These are phyloP conservation scores for Drosophila simulans DNA, from an alignment of 1,140 invertebrate species.

Conservation along the genomic window DNA sequence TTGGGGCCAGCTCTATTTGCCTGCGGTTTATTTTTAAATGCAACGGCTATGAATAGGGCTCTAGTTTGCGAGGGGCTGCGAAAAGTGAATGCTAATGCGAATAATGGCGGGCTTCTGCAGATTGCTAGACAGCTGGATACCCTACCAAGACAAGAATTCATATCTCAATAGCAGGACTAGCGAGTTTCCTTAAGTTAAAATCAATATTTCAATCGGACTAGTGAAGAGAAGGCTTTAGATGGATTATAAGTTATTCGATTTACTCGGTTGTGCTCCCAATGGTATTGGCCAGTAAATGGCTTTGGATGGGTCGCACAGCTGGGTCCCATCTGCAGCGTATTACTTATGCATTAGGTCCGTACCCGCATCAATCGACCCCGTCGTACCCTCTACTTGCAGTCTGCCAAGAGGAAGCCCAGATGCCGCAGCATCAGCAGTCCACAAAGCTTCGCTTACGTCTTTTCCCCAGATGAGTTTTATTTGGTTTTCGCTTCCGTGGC, in stretches of 20 bases:
- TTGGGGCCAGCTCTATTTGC: constrained; percentile 60
- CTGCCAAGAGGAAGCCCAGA: constrained; percentile 18
- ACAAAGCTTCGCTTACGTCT: constrained; percentile 17
- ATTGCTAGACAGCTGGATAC: constrained; percentile 10
- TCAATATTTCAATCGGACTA: not conserved
- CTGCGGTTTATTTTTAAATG: constrained; percentile 80
- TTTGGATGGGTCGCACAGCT: not conserved
- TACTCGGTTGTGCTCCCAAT: too few species aligned
- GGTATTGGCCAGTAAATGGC: too few species aligned
- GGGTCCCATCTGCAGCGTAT: constrained; percentile 20
- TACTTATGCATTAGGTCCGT: constrained; percentile 20
- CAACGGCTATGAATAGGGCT: constrained; percentile 70
- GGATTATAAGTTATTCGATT: too few species aligned
- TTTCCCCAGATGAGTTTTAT: constrained; percentile 40
- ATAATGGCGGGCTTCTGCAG: not conserved
- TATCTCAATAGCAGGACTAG: not conserved
- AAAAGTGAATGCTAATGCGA: constrained; percentile 36
- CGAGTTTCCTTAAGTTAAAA: too few species aligned
- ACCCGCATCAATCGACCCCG: constrained; percentile 30
- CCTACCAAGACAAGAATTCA: too few species aligned
- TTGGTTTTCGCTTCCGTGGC: constrained; percentile 58
- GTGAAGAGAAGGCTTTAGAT: too few species aligned
- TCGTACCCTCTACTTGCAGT: constrained; percentile 19
- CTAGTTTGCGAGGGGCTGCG: constrained; percentile 44
- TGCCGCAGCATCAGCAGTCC: constrained; percentile 30